Percentiles rank a stretch among this genome's conserved stretches.
phyloP scores from a whole-genome alignment of 2,888 invertebrate genomes.

The Folsomia manolachei region DNA sequence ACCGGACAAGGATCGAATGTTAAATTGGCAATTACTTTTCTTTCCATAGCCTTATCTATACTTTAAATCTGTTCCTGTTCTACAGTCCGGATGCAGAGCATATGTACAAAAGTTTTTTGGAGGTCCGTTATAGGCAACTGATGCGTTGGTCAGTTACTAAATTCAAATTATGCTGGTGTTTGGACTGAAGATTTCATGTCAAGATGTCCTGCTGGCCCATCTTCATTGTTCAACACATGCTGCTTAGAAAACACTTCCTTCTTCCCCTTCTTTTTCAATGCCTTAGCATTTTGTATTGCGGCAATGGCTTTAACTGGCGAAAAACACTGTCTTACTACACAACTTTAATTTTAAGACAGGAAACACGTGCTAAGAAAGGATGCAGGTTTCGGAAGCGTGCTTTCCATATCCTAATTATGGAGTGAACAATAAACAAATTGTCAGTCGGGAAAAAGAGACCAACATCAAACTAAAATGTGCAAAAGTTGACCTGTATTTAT shows the following conservation, averaged over 20 bases:
- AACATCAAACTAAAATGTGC: not conserved
- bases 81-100: not conserved
- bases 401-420: not conserved
- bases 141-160: not conserved
- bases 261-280: not conserved
- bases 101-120: no score
- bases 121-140: no score
- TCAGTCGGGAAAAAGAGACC: not conserved
- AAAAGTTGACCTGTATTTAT: not conserved
- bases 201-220: no score
- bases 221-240: not conserved
- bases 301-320: no score
- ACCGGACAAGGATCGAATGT: not conserved
- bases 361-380: not conserved
- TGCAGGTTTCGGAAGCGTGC: not conserved
- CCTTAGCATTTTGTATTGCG: no score
- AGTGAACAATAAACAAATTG: no score
- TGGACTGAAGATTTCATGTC: no score
- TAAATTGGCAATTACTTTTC: not conserved
- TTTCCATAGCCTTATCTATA: no score
- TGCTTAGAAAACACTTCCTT: not conserved
- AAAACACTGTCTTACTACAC: not conserved
- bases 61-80: not conserved
- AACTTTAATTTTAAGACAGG: no score
- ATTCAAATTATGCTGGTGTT: not conserved